phyloP scores from a whole-genome alignment of 2,797 vertebrate species.

The Tolypeutes matacus region DNA sequence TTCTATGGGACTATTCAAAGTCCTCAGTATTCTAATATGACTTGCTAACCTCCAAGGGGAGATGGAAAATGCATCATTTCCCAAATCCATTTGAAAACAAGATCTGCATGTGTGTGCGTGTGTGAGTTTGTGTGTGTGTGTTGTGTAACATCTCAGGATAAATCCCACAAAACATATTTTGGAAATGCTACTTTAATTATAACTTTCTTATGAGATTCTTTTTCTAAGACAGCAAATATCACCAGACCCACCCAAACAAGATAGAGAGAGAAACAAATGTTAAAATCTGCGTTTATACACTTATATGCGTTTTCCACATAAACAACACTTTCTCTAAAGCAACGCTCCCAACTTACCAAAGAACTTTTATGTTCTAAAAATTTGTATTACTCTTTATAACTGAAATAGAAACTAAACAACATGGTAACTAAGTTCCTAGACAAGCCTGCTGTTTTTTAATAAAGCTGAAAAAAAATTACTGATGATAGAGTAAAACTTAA shows the following conservation, averaged over 20 bases:
- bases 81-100: background rate
- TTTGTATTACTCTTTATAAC: background rate
- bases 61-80: background rate
- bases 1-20: background rate
- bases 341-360: conserved; percentile 2
- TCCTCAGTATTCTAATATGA: background rate
- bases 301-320: background rate
- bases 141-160: too few relatives aligned
- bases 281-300: background rate
- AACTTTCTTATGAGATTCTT: background rate
- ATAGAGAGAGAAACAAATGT: background rate
- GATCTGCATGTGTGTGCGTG: background rate
- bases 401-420: conserved; percentile 50
- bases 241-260: background rate
- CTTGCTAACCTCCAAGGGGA: background rate
- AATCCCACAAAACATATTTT: too few relatives aligned
- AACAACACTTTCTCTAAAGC: background rate
- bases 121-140: background rate
- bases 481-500: background rate
- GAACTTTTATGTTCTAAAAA: background rate
- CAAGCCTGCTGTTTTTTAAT: background rate
- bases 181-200: too few relatives aligned
- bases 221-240: background rate
- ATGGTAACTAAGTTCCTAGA: background rate
- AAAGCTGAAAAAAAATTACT: conserved; percentile 46